Evolutionary conservation across 1,140 invertebrate genomes (phyloP).

Genomic region (Calephelis nemesis): DNA sequence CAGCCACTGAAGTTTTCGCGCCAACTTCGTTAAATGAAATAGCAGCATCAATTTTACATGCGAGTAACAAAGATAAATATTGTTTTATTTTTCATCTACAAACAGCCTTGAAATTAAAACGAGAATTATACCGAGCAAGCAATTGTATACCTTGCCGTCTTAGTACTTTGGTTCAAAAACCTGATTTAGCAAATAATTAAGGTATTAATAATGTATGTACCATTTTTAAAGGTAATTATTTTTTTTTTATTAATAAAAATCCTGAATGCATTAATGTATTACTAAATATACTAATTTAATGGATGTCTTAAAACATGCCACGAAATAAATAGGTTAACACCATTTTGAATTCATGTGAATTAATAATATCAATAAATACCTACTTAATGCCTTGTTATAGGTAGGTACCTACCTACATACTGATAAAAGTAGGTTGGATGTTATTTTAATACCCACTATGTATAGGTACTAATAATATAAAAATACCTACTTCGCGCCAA

Average conservation of each 20-base stretch:
- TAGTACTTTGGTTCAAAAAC: constrained; percentile 53
- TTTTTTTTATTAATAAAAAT: background rate
- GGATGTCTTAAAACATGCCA: no score
- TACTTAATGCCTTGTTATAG: no score
- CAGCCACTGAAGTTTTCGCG: constrained; percentile 51
- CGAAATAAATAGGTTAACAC: no score
- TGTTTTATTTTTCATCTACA: constrained; percentile 39
- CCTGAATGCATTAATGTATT: background rate
- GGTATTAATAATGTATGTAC: no score
- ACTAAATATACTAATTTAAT: no score
- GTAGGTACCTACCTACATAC: no score
- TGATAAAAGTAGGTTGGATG: no score
- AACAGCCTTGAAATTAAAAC: constrained; percentile 62
- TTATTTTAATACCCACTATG: no score
- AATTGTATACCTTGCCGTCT: constrained; percentile 62
- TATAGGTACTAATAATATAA: no score
- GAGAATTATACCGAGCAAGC: constrained; percentile 43
- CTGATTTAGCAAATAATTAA: constrained; percentile 33
- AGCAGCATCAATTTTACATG: constrained; percentile 27
- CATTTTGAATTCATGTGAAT: no score
- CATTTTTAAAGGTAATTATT: background rate
- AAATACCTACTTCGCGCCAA: no score
- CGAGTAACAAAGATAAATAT: constrained; percentile 46
- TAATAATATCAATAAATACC: no score
- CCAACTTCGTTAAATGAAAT: constrained; percentile 51